Base-by-base conservation (phyloP, 2,797 vertebrate species). In the Fringilla coelebs region DNA sequence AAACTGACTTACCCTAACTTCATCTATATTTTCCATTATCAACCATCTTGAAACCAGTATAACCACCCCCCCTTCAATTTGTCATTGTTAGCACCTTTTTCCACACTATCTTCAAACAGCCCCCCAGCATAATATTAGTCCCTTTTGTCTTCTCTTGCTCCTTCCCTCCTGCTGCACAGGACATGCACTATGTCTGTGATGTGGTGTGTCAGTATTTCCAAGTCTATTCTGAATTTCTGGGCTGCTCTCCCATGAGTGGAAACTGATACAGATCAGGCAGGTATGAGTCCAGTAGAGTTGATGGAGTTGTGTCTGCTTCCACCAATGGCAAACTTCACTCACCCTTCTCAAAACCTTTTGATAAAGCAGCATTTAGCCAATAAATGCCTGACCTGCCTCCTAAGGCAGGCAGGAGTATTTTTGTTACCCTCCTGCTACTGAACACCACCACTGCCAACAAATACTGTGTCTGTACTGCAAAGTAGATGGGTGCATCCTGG, bases 401-500 rank as follows among this genome's bases (percentile, higher is more conserved):
- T 51, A 67, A 74, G 65, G 49, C 52, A 61, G 51, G 17, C 6
- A 29, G 36, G 17, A 85, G 14, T 45, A 28, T 29, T 83, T 89
- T 28, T 65, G 61, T 75, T 66, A 71, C 18, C 13, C 8, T 80
- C 7, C 49, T 85, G 41, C 63, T 74, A 51, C 41, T 28, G 54
- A 79, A 57, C 26, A 45, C 26, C 61, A 68, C 20, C 29, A 65
- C 48, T 71, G 78, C 34, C 51, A 83, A n/a, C 28, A 91, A 73
- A 74, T 6, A 16, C 34, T 25, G 41, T 8, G 11, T 34, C 72
- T 40, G 21, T 48, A 72, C 34, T 7, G 7, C 17, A 76, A 52
- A 61, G 51, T 0, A 88, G 41, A 72, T 0, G 10, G 45, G 21
- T 11, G 9, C 10, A 41, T 71, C 40, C 29, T 55, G 45, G 18